Conservation (phyloP, 2,888 invertebrate genomes). For the Idaea biselata region DNA sequence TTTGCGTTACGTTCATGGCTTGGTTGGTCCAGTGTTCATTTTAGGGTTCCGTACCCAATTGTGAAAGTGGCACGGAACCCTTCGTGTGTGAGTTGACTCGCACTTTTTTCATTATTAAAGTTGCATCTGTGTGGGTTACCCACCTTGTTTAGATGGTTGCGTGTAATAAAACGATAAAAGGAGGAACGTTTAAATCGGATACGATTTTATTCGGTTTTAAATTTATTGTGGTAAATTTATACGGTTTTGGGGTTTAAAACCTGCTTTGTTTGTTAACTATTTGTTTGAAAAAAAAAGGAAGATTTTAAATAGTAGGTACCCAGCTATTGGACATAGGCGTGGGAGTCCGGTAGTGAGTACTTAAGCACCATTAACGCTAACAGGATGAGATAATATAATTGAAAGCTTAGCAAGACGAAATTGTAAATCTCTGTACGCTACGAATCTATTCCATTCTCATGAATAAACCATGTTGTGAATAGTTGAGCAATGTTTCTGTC, state of each 20-base stretch:
- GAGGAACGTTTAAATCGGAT: conserved; percentile 19
- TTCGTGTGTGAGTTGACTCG: no score
- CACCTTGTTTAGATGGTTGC: conserved; percentile 7
- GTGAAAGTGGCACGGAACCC: no score
- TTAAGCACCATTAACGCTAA: neutral
- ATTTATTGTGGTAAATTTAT: neutral
- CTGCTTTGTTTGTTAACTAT: neutral
- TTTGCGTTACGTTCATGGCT: no score
- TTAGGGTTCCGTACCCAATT: no score
- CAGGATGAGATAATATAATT: neutral
- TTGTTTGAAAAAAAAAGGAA: neutral
- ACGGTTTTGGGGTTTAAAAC: neutral
- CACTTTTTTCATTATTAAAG: neutral
- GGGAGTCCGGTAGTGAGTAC: neutral
- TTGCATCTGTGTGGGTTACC: neutral
- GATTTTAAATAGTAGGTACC: neutral
- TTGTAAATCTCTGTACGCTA: no score
- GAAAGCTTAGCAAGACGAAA: no score
- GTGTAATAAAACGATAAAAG: conserved; percentile 30
- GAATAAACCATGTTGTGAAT: no score
- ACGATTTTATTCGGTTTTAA: conserved; percentile 11
- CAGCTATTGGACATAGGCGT: neutral
- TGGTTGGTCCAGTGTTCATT: no score
- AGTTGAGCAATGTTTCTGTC: no score
- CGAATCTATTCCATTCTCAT: no score